Evolutionary conservation across 2,888 invertebrate genomes (phyloP), one percentile per base, ranked within the genome.

Genomic region (Congeria kusceri): DNA sequence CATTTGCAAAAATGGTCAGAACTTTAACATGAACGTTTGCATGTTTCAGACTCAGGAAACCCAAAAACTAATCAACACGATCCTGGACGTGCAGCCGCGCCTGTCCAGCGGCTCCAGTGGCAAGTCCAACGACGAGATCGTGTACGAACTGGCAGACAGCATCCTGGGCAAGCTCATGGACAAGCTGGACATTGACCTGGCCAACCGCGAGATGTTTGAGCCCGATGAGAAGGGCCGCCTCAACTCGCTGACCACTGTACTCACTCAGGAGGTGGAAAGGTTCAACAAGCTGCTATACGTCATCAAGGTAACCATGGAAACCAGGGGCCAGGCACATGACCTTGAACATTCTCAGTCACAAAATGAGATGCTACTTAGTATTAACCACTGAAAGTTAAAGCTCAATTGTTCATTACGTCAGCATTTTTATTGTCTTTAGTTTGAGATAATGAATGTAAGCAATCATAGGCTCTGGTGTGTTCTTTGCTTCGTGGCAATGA

Each of bases 21-120:
- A n/a, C 39, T 39, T 39, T 39, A 39, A 7, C 39, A 39, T 39
- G 39, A 7, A 15, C 39, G 39, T 39, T 39, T 39, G 39, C 15
- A 15, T 39, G 39, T 56, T 64, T 88, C 93, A 96, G 96, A 95
- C 95, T 65, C 96, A 97, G 94, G 98, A 98, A 94, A 96, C 97
- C 0, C 95, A 94, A 73, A 95, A 95, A 28, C 94, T 97, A 18
- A 94, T 97, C 27, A 94, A 94, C 79, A 97, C 97, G 0, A 96
- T 98, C 88, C 95, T 97, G 87, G 95, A 96, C 80, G 96, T 97
- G 0, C 97, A 98, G 90, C 97, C 97, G 0, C 95, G 96, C 29
- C 77, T 92, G 23, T 95, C 95, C 1, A 94, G 94, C 0, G 95
- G 94, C 0, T 92, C 92, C 9, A 94, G 94, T 64, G 96, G 95